Evolutionary conservation across 2,888 invertebrate genomes (phyloP), one percentile per base, ranked within the genome.

Genomic region (Cephus spinipes): DNA sequence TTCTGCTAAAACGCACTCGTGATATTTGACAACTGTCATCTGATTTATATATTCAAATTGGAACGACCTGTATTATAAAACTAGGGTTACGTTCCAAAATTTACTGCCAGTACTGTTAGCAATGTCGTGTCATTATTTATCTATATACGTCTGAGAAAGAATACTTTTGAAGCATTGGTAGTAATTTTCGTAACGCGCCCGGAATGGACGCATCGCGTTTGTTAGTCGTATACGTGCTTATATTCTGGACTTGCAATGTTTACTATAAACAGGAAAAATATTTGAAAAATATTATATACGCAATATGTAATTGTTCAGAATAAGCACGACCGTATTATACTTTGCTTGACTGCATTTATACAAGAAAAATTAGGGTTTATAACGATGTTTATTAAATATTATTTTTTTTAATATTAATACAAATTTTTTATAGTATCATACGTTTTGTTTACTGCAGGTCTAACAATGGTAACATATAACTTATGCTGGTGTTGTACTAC

Each of bases 361-460:
- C 9, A 55, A 55, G 55, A 55, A 76, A 79, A 83, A 82, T 81
- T 83, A 85, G 79, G 80, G 81, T 87, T 86, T 87, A 85, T 85
- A 87, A 85, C 80, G 81, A 80, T 82, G 82, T 86, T 87, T 89
- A 87, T 87, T 85, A 85, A 85, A 86, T 85, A 86, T 90, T 77
- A 77, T 75, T 73, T 71, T 71, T 83, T 88, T 84, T 87, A 87
- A 86, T 86, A 89, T 88, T 85, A 88, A 89, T 87, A 89, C 88
- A 87, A 87, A 86, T 80, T 79, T 84, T 87, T 87, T 88, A 84
- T 81, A 78, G 34, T 68, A 75, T 69, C 40, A 76, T 73, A 79
- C 79, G 55, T 55, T 55, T 55, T 55, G 9, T 23, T 55, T 55
- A 55, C 55, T 55, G 55, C 23, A 9, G 23, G 55, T 55, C 9